Base-by-base conservation (phyloP, 2,888 invertebrate species). In the Mimachlamys varia region DNA sequence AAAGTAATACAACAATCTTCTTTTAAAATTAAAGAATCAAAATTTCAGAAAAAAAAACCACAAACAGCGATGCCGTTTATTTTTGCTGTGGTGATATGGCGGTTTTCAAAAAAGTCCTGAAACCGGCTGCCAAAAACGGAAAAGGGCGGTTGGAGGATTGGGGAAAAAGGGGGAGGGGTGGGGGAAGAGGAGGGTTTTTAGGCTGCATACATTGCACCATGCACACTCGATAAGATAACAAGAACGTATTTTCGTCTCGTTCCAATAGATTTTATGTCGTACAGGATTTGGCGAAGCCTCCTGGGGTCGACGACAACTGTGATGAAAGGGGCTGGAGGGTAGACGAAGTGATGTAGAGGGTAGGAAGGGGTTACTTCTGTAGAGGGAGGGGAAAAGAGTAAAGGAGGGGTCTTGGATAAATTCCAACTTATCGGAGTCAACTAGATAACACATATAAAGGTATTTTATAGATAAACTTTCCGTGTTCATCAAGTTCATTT, bases 261-360 rank as follows among this genome's bases (percentile, higher is more conserved):
- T 76, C 33, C 76, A 76, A 27, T 76, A 13, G 33, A 76, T 76
- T 76, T 76, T 76, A 76, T 76, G 76, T 76, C 76, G 33, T 33
- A 12, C 76, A 76, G 76, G 27, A 76, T 76, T 13, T 0, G 76
- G 76, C 33, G 33, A 12, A 33, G 76, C 22, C 33, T 27, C 76
- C 33, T 33, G 27, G 76, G 76, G 76, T 76, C 76, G 76, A 76
- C 76, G 17, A 76, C 76, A 76, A 76, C 76, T 27, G 33, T 12
- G 76, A 27, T 76, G 76, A 76, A 76, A 33, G 10, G 33, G 76
- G 27, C 33, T 76, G 76, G 27, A 33, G 27, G 19, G 27, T 33
- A 12, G 58, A 58, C 33, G 33, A 76, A 27, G 76, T 27, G 27
- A 15, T 17, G 76, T 7, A 33, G 5, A 15, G 76, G 33, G 10